phyloP scores from a whole-genome alignment of 2,888 invertebrate species.

The Macrostomum cliftonense region DNA sequence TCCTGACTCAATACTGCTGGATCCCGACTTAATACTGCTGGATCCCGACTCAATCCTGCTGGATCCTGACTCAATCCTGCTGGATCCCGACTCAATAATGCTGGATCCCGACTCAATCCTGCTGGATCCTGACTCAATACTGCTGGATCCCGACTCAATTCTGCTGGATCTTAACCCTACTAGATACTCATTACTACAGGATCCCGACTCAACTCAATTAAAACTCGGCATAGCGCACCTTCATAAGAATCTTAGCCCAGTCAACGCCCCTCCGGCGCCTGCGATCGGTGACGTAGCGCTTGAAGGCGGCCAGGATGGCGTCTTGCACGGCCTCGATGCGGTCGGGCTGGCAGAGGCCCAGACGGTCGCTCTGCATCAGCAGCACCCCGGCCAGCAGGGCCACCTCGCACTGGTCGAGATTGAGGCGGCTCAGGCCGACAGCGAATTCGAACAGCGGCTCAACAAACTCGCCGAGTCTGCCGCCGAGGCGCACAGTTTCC shows the following conservation, averaged over 20 bases:
- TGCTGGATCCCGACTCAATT: too few relatives aligned
- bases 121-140: too few relatives aligned
- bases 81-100: too few relatives aligned
- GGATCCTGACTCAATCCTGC: too few relatives aligned
- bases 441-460: conserved; percentile 32
- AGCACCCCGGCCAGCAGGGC: conserved; percentile 29
- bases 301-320: conserved; percentile 26
- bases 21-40: too few relatives aligned
- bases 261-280: conserved; percentile 26
- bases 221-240: conserved; percentile 9
- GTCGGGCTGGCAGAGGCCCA: too few relatives aligned
- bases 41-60: too few relatives aligned
- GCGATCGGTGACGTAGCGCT: conserved; percentile 25
- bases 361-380: neutral
- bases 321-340: conserved; percentile 19
- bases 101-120: too few relatives aligned
- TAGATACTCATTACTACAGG: too few relatives aligned
- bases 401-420: conserved; percentile 25
- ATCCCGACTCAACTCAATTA: too few relatives aligned
- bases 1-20: too few relatives aligned
- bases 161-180: too few relatives aligned
- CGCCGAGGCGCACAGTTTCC: conserved; percentile 10
- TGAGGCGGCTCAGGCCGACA: conserved; percentile 23
- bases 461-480: conserved; percentile 15
- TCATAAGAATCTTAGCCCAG: conserved; percentile 33